Conservation (phyloP, 2,113 vertebrate genomes). For the Andinoacara biseriatus region DNA sequence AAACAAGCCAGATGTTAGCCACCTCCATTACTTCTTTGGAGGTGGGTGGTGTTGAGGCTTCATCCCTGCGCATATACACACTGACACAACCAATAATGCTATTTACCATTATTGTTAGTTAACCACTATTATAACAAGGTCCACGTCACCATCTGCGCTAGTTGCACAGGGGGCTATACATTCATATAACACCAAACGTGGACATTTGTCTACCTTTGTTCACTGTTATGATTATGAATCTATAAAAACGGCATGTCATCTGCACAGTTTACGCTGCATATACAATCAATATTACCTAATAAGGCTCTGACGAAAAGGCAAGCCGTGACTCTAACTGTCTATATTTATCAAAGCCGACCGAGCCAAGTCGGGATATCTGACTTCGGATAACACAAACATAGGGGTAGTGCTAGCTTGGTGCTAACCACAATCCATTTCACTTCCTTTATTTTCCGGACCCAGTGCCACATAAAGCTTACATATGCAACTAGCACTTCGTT, state of each 20-base stretch:
- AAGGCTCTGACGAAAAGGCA: background rate
- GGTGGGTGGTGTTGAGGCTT: background rate
- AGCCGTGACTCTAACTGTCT: background rate
- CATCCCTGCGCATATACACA: accelerated
- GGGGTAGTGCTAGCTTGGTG: slow-evolving; percentile 7
- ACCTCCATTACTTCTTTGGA: background rate
- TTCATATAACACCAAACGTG: background rate
- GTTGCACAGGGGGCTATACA: background rate
- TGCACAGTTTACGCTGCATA: background rate
- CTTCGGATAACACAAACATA: background rate
- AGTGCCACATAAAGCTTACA: no score
- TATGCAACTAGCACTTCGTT: accelerated
- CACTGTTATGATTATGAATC: background rate
- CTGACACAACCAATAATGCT: background rate
- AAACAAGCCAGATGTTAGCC: background rate
- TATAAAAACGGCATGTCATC: no score
- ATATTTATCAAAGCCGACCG: background rate
- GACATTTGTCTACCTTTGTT: background rate
- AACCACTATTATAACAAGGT: background rate
- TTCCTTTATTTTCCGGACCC: background rate
- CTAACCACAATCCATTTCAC: background rate
- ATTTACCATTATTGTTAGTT: background rate
- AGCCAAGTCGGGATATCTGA: background rate
- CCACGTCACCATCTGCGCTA: background rate
- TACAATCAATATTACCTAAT: background rate